Conservation (phyloP, 2,797 vertebrate species). For the Antennarius maculatus region DNA sequence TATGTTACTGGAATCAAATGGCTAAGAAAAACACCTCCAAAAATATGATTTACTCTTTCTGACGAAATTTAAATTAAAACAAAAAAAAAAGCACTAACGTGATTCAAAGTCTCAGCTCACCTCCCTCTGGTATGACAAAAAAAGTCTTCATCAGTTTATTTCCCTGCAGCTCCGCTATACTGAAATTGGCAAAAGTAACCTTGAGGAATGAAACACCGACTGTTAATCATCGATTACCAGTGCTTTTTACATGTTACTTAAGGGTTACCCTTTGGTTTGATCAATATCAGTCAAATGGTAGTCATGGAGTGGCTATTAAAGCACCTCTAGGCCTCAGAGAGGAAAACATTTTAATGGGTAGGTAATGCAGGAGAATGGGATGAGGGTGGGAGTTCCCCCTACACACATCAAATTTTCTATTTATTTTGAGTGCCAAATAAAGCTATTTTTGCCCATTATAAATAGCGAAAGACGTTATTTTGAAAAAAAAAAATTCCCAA, state of each 20-base stretch:
- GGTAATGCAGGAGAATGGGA: conserved; percentile 11
- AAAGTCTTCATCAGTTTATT: conserved; percentile 49
- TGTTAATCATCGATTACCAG: conserved; percentile 74
- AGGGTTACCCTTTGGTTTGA: conserved; percentile 73
- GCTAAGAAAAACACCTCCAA: conserved; percentile 36
- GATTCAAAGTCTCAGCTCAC: conserved; percentile 19
- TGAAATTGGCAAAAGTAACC: conserved; percentile 73
- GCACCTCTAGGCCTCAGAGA: conserved; percentile 38
- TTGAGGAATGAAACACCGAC: conserved; percentile 67
- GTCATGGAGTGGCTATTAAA: conserved; percentile 47
- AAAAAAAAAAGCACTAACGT: not conserved
- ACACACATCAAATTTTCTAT: not conserved
- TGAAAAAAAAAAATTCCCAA: no score
- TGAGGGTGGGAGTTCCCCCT: conserved; percentile 1
- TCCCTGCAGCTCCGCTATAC: conserved; percentile 57
- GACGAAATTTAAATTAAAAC: conserved; percentile 20
- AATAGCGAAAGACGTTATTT: no score
- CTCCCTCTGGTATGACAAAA: conserved; percentile 46
- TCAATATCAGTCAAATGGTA: conserved; percentile 73
- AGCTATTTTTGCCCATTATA: no score
- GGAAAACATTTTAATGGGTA: conserved; percentile 39
- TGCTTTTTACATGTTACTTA: conserved; percentile 70
- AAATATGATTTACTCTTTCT: conserved; percentile 31
- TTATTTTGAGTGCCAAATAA: not conserved
- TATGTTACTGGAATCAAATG: conserved; percentile 46